A percentile compares a stretch with the other conserved stretches of the same genome.
phyloP scores from a whole-genome alignment of 2,888 invertebrate genomes.

The Anarsia innoxiella region DNA sequence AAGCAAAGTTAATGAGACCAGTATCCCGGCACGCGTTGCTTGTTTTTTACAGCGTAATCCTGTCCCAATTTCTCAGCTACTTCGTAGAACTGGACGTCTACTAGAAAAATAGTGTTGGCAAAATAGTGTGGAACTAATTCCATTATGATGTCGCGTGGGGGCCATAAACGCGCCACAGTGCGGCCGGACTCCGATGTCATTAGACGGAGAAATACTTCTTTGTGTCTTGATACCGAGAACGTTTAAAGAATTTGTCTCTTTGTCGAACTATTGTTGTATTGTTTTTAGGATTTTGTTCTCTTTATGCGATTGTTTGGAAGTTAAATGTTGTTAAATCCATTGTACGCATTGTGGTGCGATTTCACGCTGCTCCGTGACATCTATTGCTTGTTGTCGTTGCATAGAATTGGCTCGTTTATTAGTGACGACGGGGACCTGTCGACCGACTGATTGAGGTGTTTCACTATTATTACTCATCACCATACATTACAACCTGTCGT shows the following conservation, averaged over 20 bases:
- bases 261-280: conserved; percentile 46
- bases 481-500: conserved; percentile 20
- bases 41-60: conserved; percentile 45
- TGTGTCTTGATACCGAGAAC: conserved; percentile 51
- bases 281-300: conserved; percentile 54
- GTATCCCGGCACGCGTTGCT: conserved; percentile 55
- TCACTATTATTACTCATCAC: conserved; percentile 42
- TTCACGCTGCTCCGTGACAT: conserved; percentile 50
- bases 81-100: conserved; percentile 53
- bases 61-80: conserved; percentile 46
- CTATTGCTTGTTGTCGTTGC: conserved; percentile 43
- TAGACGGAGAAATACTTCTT: conserved; percentile 52
- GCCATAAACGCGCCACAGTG: conserved; percentile 67
- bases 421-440: conserved; percentile 58
- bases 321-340: conserved; percentile 67
- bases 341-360: conserved; percentile 53
- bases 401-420: conserved; percentile 65
- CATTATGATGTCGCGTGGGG: conserved; percentile 71
- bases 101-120: conserved; percentile 51
- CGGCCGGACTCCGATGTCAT: conserved; percentile 55
- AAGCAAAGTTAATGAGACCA: conserved; percentile 17
- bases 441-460: conserved; percentile 49
- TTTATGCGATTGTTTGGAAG: conserved; percentile 69
- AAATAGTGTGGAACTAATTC: conserved; percentile 72
- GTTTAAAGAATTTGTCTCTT: conserved; percentile 39